Evolutionary conservation across 2,113 vertebrate genomes (phyloP), one percentile per base, ranked within the genome.

Genomic region (Hiodon tergisus): DNA sequence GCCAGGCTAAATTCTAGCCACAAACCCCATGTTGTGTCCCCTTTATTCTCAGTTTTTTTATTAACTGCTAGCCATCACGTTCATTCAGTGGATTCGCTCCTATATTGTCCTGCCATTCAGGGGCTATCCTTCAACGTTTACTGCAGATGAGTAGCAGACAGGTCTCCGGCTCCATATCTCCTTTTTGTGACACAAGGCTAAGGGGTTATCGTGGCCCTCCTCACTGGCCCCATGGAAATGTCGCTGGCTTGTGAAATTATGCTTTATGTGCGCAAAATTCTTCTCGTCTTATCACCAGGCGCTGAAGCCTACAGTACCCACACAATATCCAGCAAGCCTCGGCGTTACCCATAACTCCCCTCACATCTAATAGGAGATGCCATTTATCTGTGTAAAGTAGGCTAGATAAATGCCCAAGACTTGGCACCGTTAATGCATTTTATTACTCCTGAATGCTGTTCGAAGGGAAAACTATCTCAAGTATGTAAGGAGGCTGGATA

Each of bases 401-500:
- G 63, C 61, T 72, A 87, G 85, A 90, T 88, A 78, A 85, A 89
- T 88, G 84, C 83, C 83, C 71, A 77, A 14, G 14, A 82, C 80
- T 89, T 89, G 87, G 86, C 86, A 81, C 53, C 10, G 47, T 78
- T 76, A 50, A 3, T 73, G 78, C 67, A 76, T 82, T 89, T 88
- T 81, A 80, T 84, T 82, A 85, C 87, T 84, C 74, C 84, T 73
- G 67, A 69, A 54, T 63, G 75, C 75, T 76, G 63, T 82, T 80
- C 80, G 82, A 83, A 76, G 70, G 68, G 80, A 77, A 77, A 87
- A 84, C 80, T 90, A 89, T 90, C 84, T 84, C 83, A 86, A 83
- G 87, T 88, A 90, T 91, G 87, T 82, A 74, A 87, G 87, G 87
- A 86, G 73, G 84, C 81, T 79, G 85, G 81, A 88, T 84, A 82